Conservation (phyloP, 1,140 invertebrate species). For the Argopecten irradians region DNA sequence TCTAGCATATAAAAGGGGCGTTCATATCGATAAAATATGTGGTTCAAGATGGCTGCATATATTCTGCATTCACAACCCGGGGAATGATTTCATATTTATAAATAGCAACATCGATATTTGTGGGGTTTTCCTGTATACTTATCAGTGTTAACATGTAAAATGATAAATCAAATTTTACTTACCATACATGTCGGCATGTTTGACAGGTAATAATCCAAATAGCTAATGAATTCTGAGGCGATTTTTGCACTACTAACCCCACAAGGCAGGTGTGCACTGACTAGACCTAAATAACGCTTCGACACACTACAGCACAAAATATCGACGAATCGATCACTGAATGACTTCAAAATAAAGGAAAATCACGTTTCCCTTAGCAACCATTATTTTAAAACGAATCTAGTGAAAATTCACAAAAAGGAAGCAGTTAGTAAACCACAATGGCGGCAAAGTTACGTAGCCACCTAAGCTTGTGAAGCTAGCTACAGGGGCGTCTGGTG, state of each 20-base stretch:
- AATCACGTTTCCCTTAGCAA: background rate
- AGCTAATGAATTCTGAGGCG: background rate
- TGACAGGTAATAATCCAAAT: background rate
- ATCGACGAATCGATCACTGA: background rate
- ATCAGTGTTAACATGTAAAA: background rate
- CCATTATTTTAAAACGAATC: background rate
- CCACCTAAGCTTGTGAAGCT: background rate
- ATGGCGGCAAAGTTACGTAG: background rate
- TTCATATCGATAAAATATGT: background rate
- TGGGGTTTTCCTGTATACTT: background rate
- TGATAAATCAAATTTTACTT: background rate
- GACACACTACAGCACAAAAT: background rate
- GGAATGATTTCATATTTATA: background rate
- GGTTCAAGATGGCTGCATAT: background rate
- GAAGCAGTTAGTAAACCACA: background rate
- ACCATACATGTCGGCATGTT: background rate
- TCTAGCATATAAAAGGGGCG: background rate
- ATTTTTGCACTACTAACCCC: background rate
- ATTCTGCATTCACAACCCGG: background rate
- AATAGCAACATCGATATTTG: background rate
- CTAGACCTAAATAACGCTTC: background rate
- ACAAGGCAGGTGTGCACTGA: background rate
- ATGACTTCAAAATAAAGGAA: background rate
- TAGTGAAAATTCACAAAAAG: background rate
- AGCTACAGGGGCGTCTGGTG: background rate